phyloP scores from a whole-genome alignment of 1,140 invertebrate species.

The Sitophilus oryzae region DNA sequence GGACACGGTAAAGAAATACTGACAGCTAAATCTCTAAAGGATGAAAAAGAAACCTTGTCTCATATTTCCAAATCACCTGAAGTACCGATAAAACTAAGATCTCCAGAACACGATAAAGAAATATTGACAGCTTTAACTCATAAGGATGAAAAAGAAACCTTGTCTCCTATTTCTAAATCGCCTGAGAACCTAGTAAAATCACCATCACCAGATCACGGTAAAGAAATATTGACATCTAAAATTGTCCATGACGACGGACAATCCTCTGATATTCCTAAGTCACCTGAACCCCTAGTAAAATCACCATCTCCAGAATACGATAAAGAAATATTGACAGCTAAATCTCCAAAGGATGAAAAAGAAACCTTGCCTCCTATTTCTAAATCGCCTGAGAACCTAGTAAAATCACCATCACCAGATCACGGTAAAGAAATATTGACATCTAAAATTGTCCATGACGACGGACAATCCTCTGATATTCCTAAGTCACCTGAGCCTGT shows the following conservation, averaged over 20 bases:
- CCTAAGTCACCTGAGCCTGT: conserved; percentile 2
- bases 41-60: background rate
- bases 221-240: too few relatives aligned
- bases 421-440: too few relatives aligned
- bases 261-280: background rate
- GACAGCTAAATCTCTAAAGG: background rate
- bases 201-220: background rate
- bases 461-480: background rate
- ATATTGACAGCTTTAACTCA: too few relatives aligned
- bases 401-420: background rate
- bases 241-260: too few relatives aligned
- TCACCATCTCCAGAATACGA: too few relatives aligned
- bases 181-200: conserved; percentile 1
- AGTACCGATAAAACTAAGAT: too few relatives aligned
- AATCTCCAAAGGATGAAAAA: background rate
- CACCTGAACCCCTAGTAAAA: background rate
- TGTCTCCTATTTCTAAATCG: background rate
- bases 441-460: background rate
- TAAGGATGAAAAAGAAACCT: too few relatives aligned
- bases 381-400: background rate
- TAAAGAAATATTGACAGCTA: too few relatives aligned
- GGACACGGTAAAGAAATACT: too few relatives aligned
- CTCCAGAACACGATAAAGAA: background rate
- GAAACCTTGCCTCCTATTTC: background rate
- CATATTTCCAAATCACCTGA: background rate